A percentile compares a stretch with the other conserved stretches of the same genome.
Conservation (phyloP, 2,888 invertebrate species). For the Heliothis peltigera region DNA sequence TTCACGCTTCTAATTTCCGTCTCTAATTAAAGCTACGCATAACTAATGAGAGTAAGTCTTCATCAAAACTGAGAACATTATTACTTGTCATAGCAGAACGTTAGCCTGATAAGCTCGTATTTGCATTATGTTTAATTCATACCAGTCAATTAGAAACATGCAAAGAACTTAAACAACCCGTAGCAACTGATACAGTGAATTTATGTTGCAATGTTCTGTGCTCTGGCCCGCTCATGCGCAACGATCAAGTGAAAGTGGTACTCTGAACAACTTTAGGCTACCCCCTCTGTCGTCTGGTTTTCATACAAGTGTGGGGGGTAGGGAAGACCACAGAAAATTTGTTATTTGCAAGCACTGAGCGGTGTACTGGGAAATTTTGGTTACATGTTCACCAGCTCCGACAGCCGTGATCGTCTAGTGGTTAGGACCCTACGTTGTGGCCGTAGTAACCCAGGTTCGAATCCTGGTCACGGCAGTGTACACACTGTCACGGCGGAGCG, state of each 20-base stretch:
- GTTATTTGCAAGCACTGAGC: background rate
- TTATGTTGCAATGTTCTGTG: slow-evolving; percentile 64
- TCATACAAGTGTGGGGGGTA: slow-evolving; percentile 12
- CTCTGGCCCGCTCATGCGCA: slow-evolving; percentile 55
- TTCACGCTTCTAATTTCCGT: background rate
- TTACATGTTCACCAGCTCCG: slow-evolving; percentile 77
- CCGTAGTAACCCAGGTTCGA: slow-evolving; percentile 94
- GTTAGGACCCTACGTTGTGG: slow-evolving; percentile 93
- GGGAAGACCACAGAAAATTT: slow-evolving; percentile 14
- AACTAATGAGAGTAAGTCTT: slow-evolving; percentile 13
- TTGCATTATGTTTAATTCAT: slow-evolving; percentile 57
- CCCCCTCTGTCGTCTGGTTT: slow-evolving; percentile 20
- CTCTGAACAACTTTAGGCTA: background rate
- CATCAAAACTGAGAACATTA: slow-evolving; percentile 15
- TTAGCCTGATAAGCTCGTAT: slow-evolving; percentile 35
- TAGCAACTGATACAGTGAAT: slow-evolving; percentile 60
- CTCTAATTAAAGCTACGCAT: slow-evolving; percentile 11
- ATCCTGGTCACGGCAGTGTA: slow-evolving; percentile 87
- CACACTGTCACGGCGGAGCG: slow-evolving; percentile 57
- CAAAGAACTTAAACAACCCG: slow-evolving; percentile 45
- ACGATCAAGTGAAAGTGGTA: slow-evolving; percentile 44
- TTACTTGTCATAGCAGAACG: slow-evolving; percentile 36
- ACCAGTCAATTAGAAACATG: slow-evolving; percentile 51
- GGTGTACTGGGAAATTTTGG: slow-evolving; percentile 35
- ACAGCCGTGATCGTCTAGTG: slow-evolving; percentile 92